Evolutionary conservation across 2,113 vertebrate species (phyloP).

Genomic region (Cathartes aura): DNA sequence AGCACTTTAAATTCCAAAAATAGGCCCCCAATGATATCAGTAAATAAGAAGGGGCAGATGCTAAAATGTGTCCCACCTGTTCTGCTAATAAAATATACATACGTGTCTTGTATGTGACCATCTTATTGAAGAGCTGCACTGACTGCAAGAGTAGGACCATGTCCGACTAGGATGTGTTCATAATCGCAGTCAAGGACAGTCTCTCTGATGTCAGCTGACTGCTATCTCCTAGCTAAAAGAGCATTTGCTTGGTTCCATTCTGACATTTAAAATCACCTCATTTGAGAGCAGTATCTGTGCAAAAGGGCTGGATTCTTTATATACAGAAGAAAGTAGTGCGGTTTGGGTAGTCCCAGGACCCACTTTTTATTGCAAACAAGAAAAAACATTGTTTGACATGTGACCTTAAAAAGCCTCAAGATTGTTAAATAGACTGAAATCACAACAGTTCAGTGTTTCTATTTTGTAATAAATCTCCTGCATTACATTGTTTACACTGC

Average conservation of each 20-base stretch:
- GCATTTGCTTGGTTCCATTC: neutral
- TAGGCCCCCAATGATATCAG: fast-evolving
- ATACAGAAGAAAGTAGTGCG: fast-evolving
- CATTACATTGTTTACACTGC: neutral
- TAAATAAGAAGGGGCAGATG: neutral
- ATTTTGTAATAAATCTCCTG: neutral
- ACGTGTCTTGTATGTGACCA: too few species aligned
- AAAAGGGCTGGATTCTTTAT: neutral
- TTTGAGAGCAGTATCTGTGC: neutral
- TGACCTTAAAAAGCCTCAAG: neutral
- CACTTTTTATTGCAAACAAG: neutral
- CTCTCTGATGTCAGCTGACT: neutral
- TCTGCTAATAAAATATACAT: neutral
- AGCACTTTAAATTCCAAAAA: neutral
- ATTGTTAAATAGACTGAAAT: neutral
- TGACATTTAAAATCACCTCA: neutral
- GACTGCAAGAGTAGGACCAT: fast-evolving
- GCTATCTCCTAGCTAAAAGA: neutral
- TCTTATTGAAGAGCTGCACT: neutral
- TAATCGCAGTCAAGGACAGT: neutral
- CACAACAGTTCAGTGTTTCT: neutral
- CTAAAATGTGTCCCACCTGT: neutral
- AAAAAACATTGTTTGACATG: neutral
- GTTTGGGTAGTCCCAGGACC: neutral
- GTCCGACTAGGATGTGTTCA: neutral